Base-by-base conservation (phyloP, 2,888 invertebrate genomes). In the Luperina nickerlii region DNA sequence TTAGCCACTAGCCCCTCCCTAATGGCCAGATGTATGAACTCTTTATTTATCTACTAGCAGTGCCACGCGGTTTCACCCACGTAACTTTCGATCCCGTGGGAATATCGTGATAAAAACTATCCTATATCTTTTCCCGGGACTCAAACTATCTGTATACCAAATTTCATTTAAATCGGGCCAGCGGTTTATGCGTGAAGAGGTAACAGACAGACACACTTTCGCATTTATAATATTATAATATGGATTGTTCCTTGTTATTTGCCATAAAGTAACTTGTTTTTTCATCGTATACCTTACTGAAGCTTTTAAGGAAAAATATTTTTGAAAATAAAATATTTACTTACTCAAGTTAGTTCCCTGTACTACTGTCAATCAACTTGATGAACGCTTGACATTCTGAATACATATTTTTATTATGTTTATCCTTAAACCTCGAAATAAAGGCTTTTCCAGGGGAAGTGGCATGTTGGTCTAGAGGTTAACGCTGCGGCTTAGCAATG, bases 331-430 rank as follows among this genome's bases (percentile, higher is more conserved):
- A 60, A 78, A 76, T 75, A 76, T 88, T 89, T 86, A 69, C 71
- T 89, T 88, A 69, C 71, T 74, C 60, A 78, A 86, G 79, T 81
- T 88, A 83, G 86, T 89, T 87, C 77, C 76, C 76, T 45, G 71
- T 84, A 38, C 38, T 81, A 74, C 68, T 74, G 88, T 89, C 89
- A 85, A 84, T 89, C 89, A 85, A 88, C 74, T 70, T 89, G 89
- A 89, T 75, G 81, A 81, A 67, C 74, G 76, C 83, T 85, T 89
- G 82, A 83, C 89, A 76, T 81, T 83, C 72, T 81, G 87, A 89
- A 87, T 87, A 88, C 70, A 82, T 82, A 82, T 88, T 86, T 87
- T 78, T 86, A 73, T 75, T 83, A 79, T 83, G 74, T 76, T 76
- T 76, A 79, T 79, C 65, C 81, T 76, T 63, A 68, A 74, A 81